Evolutionary conservation across 2,113 vertebrate species (phyloP), one percentile per base, ranked within the genome.

Genomic region (Scopus umbretta): DNA sequence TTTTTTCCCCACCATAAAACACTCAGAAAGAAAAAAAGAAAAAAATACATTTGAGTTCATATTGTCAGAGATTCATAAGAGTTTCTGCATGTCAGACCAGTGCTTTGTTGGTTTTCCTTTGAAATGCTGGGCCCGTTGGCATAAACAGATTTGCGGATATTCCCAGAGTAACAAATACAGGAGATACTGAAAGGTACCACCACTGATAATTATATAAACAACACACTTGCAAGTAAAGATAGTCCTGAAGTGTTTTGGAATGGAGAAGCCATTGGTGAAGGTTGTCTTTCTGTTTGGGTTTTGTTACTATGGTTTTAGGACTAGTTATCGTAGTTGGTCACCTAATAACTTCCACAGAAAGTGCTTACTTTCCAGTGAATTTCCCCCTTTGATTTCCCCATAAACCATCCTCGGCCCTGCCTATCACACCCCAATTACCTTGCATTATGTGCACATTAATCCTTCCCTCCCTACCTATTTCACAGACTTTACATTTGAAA

Each of bases 301-400:
- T 96, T 47, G 84, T 97, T 92, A 83, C 94, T 94, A 85, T 86
- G 90, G 92, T 91, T 97, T 97, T 76, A 80, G 86, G 90, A 86
- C 70, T 42, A 61, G 85, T 83, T 96, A 66, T 94, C 92, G 72
- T 96, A 96, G 93, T 83, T 97, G 94, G 88, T 94, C 96, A 97
- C 88, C 96, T 97, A 96, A 97, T 96, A 97, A 94, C 89, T 96
- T 97, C 92, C 91, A 94, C 56, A 78, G 86, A 94, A 96, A 94
- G 71, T 80, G 65, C 91, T 95, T 93, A 80, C 78, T 95, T 97
- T 97, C 94, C 97, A 97, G 78, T 96, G 92, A 97, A 97, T 95
- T 95, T 96, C 93, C 97, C 86, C 73, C 87, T 97, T 97, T 97
- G 95, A 97, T 96, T 97, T 98, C 82, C 84, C 71, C 18, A 7